These are phyloP conservation scores for Lagopus muta DNA, from an alignment of 2,113 vertebrate species.

Conservation along the genomic window DNA sequence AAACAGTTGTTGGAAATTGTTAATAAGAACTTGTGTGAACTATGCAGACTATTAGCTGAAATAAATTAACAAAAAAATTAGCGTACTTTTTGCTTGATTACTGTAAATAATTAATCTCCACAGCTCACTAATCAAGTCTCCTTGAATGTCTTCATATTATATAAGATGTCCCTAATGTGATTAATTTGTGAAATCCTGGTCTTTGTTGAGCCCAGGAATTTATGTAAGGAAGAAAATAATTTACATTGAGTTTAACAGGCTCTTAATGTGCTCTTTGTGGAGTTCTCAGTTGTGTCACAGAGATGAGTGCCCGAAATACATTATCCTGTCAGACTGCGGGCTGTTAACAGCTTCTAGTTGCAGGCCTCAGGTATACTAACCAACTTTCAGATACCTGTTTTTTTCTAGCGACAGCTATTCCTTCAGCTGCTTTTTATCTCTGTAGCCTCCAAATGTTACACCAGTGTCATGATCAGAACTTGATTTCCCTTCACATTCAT, in stretches of 20 bases:
- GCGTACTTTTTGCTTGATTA: not conserved
- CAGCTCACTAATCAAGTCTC: not conserved
- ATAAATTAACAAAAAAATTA: constrained; percentile 13
- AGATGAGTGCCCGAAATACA: not conserved
- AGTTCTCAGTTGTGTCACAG: not conserved
- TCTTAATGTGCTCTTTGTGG: not conserved
- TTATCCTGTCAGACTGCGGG: not conserved
- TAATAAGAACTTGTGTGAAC: not conserved
- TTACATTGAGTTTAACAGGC: not conserved
- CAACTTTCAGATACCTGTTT: not conserved
- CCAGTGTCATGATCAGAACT: not conserved
- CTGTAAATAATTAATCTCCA: constrained; percentile 2
- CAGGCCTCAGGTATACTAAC: not conserved
- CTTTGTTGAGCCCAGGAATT: not conserved
- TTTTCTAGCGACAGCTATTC: not conserved
- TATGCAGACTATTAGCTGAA: not conserved
- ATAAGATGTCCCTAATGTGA: not conserved
- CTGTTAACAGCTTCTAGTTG: not conserved
- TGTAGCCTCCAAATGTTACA: not conserved
- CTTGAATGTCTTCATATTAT: not conserved
- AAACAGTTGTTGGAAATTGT: constrained; percentile 2
- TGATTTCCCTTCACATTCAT: not conserved
- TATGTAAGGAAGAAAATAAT: not conserved
- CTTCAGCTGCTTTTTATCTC: not conserved
- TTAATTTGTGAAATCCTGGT: not conserved